Evolutionary conservation across 2,888 invertebrate species (phyloP).

Genomic region (Drosophila mercatorum): DNA sequence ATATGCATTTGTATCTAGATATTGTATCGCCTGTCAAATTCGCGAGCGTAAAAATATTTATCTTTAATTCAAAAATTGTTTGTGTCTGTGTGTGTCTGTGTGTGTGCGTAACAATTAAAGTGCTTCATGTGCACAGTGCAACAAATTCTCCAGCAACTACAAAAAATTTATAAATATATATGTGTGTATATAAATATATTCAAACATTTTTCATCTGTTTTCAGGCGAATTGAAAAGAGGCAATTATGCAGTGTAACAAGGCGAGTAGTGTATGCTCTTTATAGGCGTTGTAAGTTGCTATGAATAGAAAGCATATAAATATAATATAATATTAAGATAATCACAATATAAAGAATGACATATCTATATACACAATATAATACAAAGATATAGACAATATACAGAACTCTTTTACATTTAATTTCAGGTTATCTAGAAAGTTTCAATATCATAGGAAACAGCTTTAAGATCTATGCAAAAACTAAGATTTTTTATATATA

Average conservation of each 20-base stretch:
- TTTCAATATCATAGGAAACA: too few species aligned
- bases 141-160: constrained; percentile 26
- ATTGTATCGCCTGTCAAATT: constrained; percentile 33
- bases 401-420: too few species aligned
- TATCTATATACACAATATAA: too few species aligned
- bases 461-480: too few species aligned
- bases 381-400: too few species aligned
- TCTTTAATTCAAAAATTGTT: constrained; percentile 45
- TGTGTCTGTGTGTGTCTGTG: constrained; percentile 1
- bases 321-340: too few species aligned
- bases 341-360: too few species aligned
- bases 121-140: constrained; percentile 31
- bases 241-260: not conserved
- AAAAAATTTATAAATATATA: not conserved
- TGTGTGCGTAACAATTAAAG: constrained; percentile 42
- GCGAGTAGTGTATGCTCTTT: not conserved
- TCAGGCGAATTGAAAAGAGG: constrained; percentile 17
- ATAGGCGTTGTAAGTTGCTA: too few species aligned
- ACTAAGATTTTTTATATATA: too few species aligned
- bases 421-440: too few species aligned
- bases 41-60: constrained; percentile 26
- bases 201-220: constrained; percentile 16
- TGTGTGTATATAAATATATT: not conserved
- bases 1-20: constrained; percentile 1
- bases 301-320: too few species aligned